Evolutionary conservation across 2,888 invertebrate genomes (phyloP), one percentile per base, ranked within the genome.

Genomic region (Diplazon laetatorius): DNA sequence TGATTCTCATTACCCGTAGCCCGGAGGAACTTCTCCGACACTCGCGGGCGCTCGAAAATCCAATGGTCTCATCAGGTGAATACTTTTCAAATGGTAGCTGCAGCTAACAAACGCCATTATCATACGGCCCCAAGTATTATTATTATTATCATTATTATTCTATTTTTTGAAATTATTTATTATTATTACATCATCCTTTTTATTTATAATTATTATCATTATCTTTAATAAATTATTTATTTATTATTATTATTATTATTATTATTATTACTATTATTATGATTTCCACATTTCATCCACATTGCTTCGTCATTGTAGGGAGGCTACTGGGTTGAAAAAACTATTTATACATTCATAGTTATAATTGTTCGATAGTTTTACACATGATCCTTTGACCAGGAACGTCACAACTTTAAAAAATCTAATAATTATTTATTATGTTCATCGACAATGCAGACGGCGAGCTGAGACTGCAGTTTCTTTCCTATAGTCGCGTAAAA

Each of bases 51-150:
- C 59, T 57, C 69, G n/a, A 12, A 59, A 25, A 50, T 68, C 76
- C 72, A 82, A 82, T 78, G 68, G 70, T 81, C 87, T 88, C 88
- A 87, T 88, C 87, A 87, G 84, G 82, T 88, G 87, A 89, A 88
- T 87, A 85, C 83, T 72, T 79, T 83, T 85, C 85, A 87, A 89
- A 80, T 63, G 80, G 72, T 68, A 69, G 78, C 44, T 63, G 48
- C 18, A 16, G 59, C 63, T 71, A 59, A 77, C 68, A 77, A 77
- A 68, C 70, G 37, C 65, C 48, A 75, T 73, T 73, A 73, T 72
- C 14, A 30, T 55, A 73, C 59, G 46, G 66, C 30, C 16, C 46
- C 30, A 48, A 42, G 60, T 22, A 6, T 30, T 20, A 16, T 50
- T 37, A 46, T 62, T 42, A 18, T 16, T 18, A 2, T 59, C 12